Evolutionary conservation across 2,797 vertebrate genomes (phyloP), one percentile per base, ranked within the genome.

Genomic region (Ctenopoma multispine): DNA sequence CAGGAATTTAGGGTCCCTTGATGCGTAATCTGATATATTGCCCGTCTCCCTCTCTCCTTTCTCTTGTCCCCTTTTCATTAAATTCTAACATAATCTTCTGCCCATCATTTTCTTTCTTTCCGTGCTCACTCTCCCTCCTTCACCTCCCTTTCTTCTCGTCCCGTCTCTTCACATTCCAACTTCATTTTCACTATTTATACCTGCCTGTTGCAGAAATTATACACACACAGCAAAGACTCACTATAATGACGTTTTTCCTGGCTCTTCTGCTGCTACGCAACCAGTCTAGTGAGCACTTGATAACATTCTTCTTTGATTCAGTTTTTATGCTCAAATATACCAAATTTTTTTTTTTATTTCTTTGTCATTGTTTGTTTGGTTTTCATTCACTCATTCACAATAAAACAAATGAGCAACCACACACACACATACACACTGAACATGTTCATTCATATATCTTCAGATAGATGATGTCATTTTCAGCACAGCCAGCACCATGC

Each of bases 361-460:
- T 10, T 44, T 3, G 4, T 40, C 36, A 2, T 43, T 27, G 13
- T 71, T 48, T 54, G 17, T 24, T 63, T 0, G 34, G 41, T 27
- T 58, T 63, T 43, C 31, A 51, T 47, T 62, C 17, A 21, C 15
- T 44, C 1, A 5, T 14, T 24, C 12, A n/a, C 11, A 1, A 18
- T 5, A 1, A 18, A 3, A 72, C 8, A 1, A 47, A 53, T 4
- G 38, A 24, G 40, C 0, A n/a, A 56, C 44, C 36, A 40, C 34
- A 44, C 24, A 46, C 63, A 43, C 12, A 41, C 65, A 49, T 43
- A 51, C 63, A 48, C 50, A 15, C 18, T 0, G 0, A 57, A 53
- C 34, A 9, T 71, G 63, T 86, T 88, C 90, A 93, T 94, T 93
- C 90, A 94, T 80, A 86, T 58, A 82, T 89, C 89, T 84, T 79